Percentiles rank a stretch among this genome's conserved stretches.
Conservation (phyloP, 1,140 invertebrate species). For the Calephelis virginiensis region DNA sequence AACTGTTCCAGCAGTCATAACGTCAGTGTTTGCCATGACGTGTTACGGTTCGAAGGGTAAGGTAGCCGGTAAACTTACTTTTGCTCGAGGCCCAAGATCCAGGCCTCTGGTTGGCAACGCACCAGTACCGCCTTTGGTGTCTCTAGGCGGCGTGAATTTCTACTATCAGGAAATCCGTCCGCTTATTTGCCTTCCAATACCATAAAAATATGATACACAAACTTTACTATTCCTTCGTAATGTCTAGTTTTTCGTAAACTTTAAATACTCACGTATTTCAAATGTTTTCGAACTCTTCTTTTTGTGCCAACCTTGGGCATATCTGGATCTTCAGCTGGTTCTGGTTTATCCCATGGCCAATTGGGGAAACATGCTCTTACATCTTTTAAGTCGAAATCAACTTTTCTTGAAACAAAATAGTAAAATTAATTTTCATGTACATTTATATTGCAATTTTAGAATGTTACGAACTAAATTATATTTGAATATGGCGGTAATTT, state of each 20-base stretch:
- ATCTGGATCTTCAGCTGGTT: conserved; percentile 33
- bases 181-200: neutral
- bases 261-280: conserved; percentile 78
- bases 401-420: conserved; percentile 37
- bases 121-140: too few species aligned
- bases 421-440: neutral
- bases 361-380: conserved; percentile 60
- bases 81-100: too few species aligned
- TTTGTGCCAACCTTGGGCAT: conserved; percentile 82
- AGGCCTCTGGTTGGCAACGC: too few species aligned
- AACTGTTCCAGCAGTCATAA: too few species aligned
- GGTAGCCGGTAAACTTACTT: too few species aligned
- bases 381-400: conserved; percentile 47
- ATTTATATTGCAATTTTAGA: neutral
- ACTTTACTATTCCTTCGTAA: neutral
- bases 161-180: too few species aligned
- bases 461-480: neutral
- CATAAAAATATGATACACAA: neutral
- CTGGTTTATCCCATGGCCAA: conserved; percentile 73
- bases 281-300: conserved; percentile 85
- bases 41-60: too few species aligned
- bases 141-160: too few species aligned
- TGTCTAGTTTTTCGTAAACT: too few species aligned
- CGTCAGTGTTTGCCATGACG: too few species aligned
- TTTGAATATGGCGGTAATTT: too few species aligned